These are phyloP conservation scores for Bothrops jararaca DNA, from an alignment of 2,113 vertebrate species.

Conservation along the genomic window DNA sequence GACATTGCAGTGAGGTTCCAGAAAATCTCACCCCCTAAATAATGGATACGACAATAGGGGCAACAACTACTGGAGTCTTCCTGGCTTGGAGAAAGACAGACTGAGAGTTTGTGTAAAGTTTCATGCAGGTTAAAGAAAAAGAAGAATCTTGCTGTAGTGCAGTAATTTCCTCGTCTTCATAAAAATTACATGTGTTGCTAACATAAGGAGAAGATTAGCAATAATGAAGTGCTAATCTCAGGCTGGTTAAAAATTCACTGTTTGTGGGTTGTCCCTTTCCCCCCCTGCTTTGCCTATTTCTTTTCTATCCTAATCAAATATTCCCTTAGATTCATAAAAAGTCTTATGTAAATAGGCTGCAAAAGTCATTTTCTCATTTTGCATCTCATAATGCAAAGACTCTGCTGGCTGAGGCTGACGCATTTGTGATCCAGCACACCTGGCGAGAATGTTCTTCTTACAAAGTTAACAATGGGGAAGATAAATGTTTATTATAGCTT, in stretches of 20 bases:
- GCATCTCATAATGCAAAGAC: neutral
- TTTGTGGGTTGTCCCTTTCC: neutral
- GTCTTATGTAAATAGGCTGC: neutral
- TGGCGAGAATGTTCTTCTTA: neutral
- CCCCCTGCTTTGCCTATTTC: too few relatives aligned
- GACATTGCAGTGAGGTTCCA: slow-evolving; percentile 45
- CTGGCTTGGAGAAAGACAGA: slow-evolving; percentile 15
- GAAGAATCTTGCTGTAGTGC: slow-evolving; percentile 6
- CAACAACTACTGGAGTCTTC: slow-evolving; percentile 15
- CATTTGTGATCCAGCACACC: neutral
- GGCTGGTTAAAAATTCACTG: neutral
- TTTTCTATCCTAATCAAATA: neutral
- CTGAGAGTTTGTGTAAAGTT: slow-evolving; percentile 31
- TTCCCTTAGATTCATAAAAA: neutral
- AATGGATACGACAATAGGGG: slow-evolving; percentile 7
- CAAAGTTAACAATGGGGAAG: neutral
- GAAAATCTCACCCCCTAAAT: slow-evolving; percentile 34
- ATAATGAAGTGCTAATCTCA: neutral
- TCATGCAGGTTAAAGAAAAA: slow-evolving; percentile 36
- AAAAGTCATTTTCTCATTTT: neutral
- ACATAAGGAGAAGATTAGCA: neutral
- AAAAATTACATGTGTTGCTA: slow-evolving; percentile 28
- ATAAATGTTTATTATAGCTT: neutral
- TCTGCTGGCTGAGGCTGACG: neutral
- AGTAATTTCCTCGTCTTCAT: slow-evolving; percentile 22